A percentile compares a stretch with the other conserved stretches of the same genome.
phyloP scores from a whole-genome alignment of 1,140 invertebrate genomes.

The Drosophila obscura region DNA sequence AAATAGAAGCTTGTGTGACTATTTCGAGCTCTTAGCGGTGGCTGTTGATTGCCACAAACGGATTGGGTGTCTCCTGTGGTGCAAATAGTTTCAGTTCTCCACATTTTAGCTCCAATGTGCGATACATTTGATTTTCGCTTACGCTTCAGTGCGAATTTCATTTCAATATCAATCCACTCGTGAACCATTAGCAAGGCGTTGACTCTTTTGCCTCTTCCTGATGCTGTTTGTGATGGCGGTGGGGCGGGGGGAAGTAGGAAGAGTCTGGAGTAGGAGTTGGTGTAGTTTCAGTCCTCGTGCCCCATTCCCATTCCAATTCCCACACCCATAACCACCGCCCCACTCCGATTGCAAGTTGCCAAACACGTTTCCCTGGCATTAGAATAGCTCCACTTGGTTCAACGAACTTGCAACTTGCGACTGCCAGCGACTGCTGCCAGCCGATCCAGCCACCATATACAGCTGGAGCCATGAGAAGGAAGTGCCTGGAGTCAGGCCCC shows the following conservation, averaged over 20 bases:
- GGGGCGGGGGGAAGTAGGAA: conserved; percentile 8
- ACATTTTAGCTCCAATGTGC: conserved; percentile 27
- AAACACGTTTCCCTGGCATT: conserved; percentile 77
- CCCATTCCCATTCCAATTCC: neutral
- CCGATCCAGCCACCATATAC: conserved; percentile 34
- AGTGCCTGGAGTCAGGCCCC: conserved; percentile 41
- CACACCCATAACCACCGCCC: conserved; percentile 3
- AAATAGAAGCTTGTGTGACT: too few relatives aligned
- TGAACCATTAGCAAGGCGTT: conserved; percentile 44
- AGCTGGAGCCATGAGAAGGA: conserved; percentile 55
- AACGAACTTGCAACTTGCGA: conserved; percentile 49
- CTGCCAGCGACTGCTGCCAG: conserved; percentile 4
- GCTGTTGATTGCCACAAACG: too few relatives aligned
- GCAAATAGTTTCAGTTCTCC: conserved; percentile 9
- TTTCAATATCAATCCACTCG: conserved; percentile 46
- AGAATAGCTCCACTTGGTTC: conserved; percentile 63
- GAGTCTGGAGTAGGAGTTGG: conserved; percentile 18
- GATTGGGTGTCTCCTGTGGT: too few relatives aligned
- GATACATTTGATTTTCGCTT: conserved; percentile 20
- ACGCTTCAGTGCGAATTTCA: conserved; percentile 32
- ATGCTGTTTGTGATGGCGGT: conserved; percentile 7
- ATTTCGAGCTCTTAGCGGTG: too few relatives aligned
- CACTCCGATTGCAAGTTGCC: conserved; percentile 53
- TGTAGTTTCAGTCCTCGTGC: conserved; percentile 17
- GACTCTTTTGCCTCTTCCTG: conserved; percentile 20